Evolutionary conservation across 2,797 vertebrate species (phyloP).

Genomic region (Xerus rutilus): DNA sequence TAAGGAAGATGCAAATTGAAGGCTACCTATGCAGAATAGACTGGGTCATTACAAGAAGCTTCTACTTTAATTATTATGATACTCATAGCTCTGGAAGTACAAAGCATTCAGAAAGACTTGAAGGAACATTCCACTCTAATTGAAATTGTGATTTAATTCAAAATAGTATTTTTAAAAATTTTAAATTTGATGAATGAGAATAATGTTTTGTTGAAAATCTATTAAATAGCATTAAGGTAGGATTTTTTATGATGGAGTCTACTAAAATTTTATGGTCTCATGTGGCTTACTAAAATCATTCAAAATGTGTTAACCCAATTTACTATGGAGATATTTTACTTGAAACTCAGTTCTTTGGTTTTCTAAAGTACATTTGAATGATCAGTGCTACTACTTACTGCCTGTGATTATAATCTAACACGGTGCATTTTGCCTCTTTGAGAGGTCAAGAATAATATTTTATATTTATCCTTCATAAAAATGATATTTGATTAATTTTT

Average conservation of each 20-base stretch:
- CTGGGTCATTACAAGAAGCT: not conserved
- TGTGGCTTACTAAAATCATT: not conserved
- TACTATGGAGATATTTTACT: not conserved
- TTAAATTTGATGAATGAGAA: not conserved
- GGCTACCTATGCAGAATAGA: not conserved
- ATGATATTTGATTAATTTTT: conserved; percentile 80
- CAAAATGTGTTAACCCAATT: conserved; percentile 28
- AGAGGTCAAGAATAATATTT: conserved; percentile 81
- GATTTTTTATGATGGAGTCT: not conserved
- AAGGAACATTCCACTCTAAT: not conserved
- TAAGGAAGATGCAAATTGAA: not conserved
- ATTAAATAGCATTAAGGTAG: not conserved
- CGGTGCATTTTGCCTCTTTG: conserved; percentile 80
- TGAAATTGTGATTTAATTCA: not conserved
- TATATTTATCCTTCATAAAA: conserved; percentile 84
- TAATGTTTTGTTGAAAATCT: not conserved
- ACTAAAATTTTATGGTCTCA: not conserved
- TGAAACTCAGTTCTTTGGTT: not conserved
- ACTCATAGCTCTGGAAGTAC: not conserved
- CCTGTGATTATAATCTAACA: conserved; percentile 8
- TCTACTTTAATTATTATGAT: not conserved
- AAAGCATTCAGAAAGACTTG: not conserved
- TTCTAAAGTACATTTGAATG: not conserved
- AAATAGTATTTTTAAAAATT: not conserved
- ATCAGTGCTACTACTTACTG: not conserved